These are phyloP conservation scores for Raja brachyura DNA, from an alignment of 2,113 vertebrate species.

Conservation along the genomic window DNA sequence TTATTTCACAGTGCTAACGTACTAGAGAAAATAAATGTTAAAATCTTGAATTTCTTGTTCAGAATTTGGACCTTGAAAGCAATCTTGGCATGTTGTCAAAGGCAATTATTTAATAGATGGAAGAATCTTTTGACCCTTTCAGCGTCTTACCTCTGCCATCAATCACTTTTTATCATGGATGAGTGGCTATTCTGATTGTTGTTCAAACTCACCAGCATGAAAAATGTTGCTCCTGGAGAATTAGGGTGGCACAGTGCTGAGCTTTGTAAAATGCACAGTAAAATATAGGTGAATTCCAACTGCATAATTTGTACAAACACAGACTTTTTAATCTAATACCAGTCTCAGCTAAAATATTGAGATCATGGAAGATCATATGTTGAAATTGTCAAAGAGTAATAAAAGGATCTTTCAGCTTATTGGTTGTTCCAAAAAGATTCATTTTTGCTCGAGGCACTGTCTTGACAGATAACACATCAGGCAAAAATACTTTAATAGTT, in stretches of 20 bases:
- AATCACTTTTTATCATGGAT: slow-evolving; percentile 67
- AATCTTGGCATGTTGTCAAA: background rate
- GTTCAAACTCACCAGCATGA: slow-evolving; percentile 63
- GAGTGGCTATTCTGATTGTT: slow-evolving; percentile 58
- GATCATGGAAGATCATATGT: background rate
- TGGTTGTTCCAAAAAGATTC: background rate
- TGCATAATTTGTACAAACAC: background rate
- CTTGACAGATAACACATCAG: no score
- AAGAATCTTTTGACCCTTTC: slow-evolving; percentile 35
- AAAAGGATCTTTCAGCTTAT: background rate
- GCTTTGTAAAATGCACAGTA: slow-evolving; percentile 19
- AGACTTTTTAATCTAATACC: background rate
- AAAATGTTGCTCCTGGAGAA: slow-evolving; percentile 65
- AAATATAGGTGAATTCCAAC: background rate
- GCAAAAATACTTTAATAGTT: background rate
- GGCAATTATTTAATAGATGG: slow-evolving; percentile 16
- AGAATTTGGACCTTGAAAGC: background rate
- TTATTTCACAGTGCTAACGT: background rate
- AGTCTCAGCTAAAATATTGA: background rate
- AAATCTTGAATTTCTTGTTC: slow-evolving; percentile 1
- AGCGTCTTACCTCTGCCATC: slow-evolving; percentile 61
- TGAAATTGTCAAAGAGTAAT: background rate
- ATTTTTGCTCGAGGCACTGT: background rate
- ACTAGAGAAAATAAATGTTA: background rate
- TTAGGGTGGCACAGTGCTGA: slow-evolving; percentile 31